A percentile compares a stretch with the other conserved stretches of the same genome.
Conservation (phyloP, 2,888 invertebrate species). For the Drosophila yooni region DNA sequence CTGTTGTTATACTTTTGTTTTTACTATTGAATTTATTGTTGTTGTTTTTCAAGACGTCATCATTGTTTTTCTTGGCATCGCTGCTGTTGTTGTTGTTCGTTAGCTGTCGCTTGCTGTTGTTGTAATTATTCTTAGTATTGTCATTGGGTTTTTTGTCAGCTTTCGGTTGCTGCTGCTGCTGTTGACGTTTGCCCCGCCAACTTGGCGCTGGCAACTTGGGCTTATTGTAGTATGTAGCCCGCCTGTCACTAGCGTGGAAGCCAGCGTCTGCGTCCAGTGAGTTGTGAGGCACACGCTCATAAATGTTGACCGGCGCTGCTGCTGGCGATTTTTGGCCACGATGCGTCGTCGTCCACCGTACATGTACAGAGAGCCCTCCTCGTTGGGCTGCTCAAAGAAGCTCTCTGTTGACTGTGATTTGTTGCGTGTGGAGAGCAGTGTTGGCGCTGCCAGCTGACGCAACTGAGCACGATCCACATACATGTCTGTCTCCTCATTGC, state of each 20-base stretch:
- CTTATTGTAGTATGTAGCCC: constrained; percentile 48
- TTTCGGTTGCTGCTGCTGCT: constrained; percentile 35
- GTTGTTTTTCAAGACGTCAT: constrained; percentile 66
- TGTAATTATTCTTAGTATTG: constrained; percentile 58
- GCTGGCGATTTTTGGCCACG: constrained; percentile 65
- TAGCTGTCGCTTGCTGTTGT: constrained; percentile 68
- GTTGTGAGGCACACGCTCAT: constrained; percentile 77
- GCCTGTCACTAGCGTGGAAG: constrained; percentile 23
- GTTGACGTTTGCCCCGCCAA: constrained; percentile 73
- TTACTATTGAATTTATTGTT: constrained; percentile 72
- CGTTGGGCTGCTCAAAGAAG: constrained; percentile 84
- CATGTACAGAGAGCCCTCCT: constrained; percentile 82
- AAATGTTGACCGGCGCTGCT: constrained; percentile 75
- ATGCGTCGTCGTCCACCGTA: constrained; percentile 81
- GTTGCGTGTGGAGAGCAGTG: constrained; percentile 66
- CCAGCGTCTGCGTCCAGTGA: constrained; percentile 54
- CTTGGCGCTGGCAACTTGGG: constrained; percentile 78
- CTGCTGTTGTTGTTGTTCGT: constrained; percentile 54
- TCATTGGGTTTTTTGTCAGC: constrained; percentile 78
- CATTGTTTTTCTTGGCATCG: constrained; percentile 60
- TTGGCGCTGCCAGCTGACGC: constrained; percentile 61
- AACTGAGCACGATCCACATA: constrained; percentile 68
- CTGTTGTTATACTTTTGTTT: constrained; percentile 70
- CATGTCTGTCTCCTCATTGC: constrained; percentile 47
- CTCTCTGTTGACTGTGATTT: constrained; percentile 84